Evolutionary conservation across 2,113 vertebrate genomes (phyloP).

Genomic region (Excalfactoria chinensis): DNA sequence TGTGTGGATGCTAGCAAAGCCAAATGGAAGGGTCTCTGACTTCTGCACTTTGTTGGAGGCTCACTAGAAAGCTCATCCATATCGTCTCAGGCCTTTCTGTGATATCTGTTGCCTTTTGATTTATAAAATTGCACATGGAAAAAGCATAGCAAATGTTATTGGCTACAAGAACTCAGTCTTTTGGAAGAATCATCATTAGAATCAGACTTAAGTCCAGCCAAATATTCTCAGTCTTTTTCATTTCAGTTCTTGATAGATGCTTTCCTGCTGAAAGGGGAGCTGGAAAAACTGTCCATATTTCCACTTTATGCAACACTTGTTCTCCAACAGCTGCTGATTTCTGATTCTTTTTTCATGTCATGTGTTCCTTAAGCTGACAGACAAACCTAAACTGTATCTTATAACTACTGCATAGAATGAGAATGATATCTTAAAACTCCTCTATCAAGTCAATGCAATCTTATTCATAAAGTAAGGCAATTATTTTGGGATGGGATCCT

Average conservation of each 20-base stretch:
- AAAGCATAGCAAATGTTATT: neutral
- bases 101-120: neutral
- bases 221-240: conserved; percentile 1
- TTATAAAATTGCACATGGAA: neutral
- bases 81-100: neutral
- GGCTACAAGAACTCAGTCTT: neutral
- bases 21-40: neutral
- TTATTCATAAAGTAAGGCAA: neutral
- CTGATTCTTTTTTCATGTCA: neutral
- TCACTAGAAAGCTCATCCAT: neutral
- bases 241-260: neutral
- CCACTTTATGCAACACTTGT: neutral
- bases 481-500: neutral
- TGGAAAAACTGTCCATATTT: neutral
- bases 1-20: neutral
- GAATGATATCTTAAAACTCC: neutral
- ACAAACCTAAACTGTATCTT: neutral
- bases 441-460: neutral
- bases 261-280: neutral
- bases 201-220: neutral
- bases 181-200: neutral
- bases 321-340: neutral
- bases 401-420: no score
- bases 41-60: neutral
- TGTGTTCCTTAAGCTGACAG: neutral